Conservation (phyloP, 2,888 invertebrate genomes). For the Microctonus aethiopoides region DNA sequence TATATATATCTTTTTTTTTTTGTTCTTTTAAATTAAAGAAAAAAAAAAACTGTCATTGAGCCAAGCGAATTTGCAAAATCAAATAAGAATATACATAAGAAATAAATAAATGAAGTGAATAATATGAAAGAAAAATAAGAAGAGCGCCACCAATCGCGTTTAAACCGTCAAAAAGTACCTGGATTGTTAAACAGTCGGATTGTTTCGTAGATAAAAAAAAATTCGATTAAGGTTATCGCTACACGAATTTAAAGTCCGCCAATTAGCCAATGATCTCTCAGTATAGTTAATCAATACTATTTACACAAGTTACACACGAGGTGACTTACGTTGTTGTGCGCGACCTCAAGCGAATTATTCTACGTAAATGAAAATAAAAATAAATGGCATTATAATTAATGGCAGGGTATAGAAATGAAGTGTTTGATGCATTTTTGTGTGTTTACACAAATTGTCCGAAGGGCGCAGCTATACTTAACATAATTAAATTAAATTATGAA, state of each 20-base stretch:
- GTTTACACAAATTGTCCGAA: constrained; percentile 23
- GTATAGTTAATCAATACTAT: constrained; percentile 35
- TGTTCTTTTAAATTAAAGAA: constrained; percentile 1
- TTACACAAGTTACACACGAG: constrained; percentile 6
- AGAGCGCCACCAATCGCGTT: constrained; percentile 28
- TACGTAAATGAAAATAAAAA: neutral
- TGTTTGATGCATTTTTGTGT: constrained; percentile 1
- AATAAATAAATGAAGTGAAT: neutral
- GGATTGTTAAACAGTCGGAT: constrained; percentile 40
- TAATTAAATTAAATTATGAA: neutral
- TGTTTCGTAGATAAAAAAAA: constrained; percentile 26
- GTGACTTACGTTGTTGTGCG: constrained; percentile 16
- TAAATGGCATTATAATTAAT: neutral
- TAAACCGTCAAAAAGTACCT: constrained; percentile 43
- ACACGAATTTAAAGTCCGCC: constrained; percentile 21
- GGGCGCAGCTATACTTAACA: constrained; percentile 47
- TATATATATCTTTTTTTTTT: constrained; percentile 12
- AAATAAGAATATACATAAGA: constrained; percentile 19
- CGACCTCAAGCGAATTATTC: constrained; percentile 13
- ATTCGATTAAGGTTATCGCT: constrained; percentile 30
- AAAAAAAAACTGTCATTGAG: neutral
- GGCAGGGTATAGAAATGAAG: neutral
- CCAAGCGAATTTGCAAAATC: neutral
- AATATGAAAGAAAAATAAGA: neutral
- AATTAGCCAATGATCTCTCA: constrained; percentile 40